Percentiles rank a stretch among this genome's conserved stretches.
phyloP scores from a whole-genome alignment of 2,888 invertebrate species.

The Sesamia inferens region DNA sequence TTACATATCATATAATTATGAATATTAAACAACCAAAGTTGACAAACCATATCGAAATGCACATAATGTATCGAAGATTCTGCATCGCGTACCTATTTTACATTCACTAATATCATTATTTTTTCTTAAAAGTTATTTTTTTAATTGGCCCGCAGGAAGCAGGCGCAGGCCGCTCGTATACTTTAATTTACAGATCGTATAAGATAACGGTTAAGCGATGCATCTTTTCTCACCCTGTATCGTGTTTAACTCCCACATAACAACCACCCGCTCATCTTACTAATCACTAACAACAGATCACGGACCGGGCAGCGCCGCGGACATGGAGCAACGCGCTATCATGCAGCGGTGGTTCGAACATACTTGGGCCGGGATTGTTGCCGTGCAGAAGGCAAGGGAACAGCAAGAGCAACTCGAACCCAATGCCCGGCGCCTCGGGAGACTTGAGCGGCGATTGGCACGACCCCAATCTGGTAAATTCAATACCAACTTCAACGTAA shows the following conservation, averaged over 20 bases:
- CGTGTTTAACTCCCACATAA: constrained; percentile 41
- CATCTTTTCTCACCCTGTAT: not conserved
- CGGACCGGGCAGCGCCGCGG: constrained; percentile 61
- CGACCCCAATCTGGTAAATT: constrained; percentile 79
- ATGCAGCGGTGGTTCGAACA: constrained; percentile 88
- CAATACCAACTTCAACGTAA: not conserved
- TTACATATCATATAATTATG: no score
- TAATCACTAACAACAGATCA: constrained; percentile 61
- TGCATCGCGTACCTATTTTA: no score
- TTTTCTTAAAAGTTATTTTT: no score
- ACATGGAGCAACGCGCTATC: constrained; percentile 82
- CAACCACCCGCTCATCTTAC: constrained; percentile 39
- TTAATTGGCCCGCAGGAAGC: no score
- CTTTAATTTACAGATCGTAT: not conserved
- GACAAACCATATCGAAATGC: no score
- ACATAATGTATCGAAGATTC: no score
- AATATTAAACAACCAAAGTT: no score
- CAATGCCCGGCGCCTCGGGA: constrained; percentile 71
- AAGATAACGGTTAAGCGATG: not conserved
- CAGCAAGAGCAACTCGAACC: constrained; percentile 70
- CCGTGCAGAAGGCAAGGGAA: constrained; percentile 78
- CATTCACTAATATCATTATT: no score
- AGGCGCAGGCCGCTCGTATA: not conserved
- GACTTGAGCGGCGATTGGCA: constrained; percentile 75
- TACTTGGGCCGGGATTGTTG: constrained; percentile 83